Conservation (phyloP, 1,140 invertebrate species). For the Cydia fagiglandana region DNA sequence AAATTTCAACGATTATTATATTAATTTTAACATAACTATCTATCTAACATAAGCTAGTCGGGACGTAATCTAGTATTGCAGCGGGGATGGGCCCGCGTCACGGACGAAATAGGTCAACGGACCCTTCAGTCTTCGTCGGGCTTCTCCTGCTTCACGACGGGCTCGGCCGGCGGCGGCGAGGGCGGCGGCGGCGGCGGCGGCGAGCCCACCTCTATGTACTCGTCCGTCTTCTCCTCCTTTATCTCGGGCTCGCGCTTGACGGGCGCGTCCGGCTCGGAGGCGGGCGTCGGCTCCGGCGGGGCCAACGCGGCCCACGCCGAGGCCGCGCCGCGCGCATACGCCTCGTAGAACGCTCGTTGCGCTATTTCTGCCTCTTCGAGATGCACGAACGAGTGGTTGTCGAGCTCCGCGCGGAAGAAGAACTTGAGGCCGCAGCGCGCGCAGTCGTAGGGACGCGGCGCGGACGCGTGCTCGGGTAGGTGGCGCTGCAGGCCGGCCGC, state of each 20-base stretch:
- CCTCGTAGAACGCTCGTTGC: slow-evolving; percentile 72
- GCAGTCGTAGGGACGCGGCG: slow-evolving; percentile 91
- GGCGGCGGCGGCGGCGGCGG: slow-evolving; percentile 52
- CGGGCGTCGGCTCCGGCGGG: slow-evolving; percentile 49
- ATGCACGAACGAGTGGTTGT: slow-evolving; percentile 88
- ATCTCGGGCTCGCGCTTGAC: slow-evolving; percentile 67
- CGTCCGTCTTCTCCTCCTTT: slow-evolving; percentile 67
- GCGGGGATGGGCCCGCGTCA: slow-evolving; percentile 58
- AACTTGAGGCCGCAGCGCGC: slow-evolving; percentile 90
- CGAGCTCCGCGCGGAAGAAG: slow-evolving; percentile 94
- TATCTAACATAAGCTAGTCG: slow-evolving; percentile 56
- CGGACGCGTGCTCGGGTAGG: slow-evolving; percentile 89
- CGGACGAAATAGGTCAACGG: slow-evolving; percentile 64
- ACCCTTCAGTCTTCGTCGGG: slow-evolving; percentile 61
- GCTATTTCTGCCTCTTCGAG: slow-evolving; percentile 75
- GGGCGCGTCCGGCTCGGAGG: slow-evolving; percentile 37
- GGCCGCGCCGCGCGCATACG: slow-evolving; percentile 68
- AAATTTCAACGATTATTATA: slow-evolving; percentile 59
- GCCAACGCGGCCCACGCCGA: slow-evolving; percentile 67
- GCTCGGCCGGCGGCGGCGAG: slow-evolving; percentile 41
- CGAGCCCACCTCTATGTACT: slow-evolving; percentile 72
- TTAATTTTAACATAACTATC: slow-evolving; percentile 64
- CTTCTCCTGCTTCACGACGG: slow-evolving; percentile 68
- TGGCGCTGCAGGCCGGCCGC: slow-evolving; percentile 89
- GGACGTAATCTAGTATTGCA: slow-evolving; percentile 79